phyloP scores from a whole-genome alignment of 2,113 vertebrate genomes.

The Macquaria ambigua region DNA sequence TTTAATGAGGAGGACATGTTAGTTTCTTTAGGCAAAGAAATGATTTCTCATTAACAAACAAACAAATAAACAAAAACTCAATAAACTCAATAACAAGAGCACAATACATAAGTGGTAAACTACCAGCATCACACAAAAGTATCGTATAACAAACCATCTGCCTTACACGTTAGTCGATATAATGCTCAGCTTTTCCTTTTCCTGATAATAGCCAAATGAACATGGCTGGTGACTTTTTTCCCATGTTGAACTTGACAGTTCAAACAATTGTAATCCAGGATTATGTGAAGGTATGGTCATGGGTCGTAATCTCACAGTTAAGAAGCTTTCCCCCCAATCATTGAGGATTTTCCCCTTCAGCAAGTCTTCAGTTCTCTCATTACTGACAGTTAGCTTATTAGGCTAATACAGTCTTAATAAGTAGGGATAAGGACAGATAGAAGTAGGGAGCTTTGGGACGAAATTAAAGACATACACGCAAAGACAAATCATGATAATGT shows the following conservation, averaged over 20 bases:
- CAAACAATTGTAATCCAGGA: neutral
- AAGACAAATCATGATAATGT: neutral
- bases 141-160: neutral
- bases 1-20: neutral
- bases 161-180: neutral
- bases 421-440: neutral
- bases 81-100: neutral
- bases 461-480: neutral
- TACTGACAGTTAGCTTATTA: no score
- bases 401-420: neutral
- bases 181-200: neutral
- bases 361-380: neutral
- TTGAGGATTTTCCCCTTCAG: neutral
- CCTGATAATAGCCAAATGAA: neutral
- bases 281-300: neutral
- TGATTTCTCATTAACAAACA: neutral
- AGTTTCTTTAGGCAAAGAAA: neutral
- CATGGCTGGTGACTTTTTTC: neutral
- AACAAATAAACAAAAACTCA: neutral
- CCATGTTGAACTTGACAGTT: neutral
- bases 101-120: neutral
- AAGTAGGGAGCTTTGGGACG: neutral
- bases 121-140: neutral
- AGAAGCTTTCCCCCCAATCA: neutral
- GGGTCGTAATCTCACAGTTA: conserved; percentile 9